Percentiles rank a stretch among this genome's conserved stretches.
phyloP scores from a whole-genome alignment of 2,888 invertebrate species.

The Adelphocoris suturalis region DNA sequence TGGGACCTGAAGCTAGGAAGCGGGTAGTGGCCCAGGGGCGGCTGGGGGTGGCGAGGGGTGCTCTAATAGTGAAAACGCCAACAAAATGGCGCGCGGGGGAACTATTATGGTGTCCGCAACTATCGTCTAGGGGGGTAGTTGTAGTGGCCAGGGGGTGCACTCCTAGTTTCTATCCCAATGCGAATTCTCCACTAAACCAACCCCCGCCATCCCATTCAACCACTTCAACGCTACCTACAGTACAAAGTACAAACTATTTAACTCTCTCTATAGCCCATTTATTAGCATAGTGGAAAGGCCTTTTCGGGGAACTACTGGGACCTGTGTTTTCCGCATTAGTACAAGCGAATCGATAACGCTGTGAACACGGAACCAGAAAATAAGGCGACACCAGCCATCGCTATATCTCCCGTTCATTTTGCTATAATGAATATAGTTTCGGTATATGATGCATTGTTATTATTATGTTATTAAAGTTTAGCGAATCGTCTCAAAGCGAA shows the following conservation, averaged over 20 bases:
- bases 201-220: neutral
- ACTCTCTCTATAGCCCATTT: constrained; percentile 39
- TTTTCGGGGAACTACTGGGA: constrained; percentile 44
- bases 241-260: constrained; percentile 65
- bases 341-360: constrained; percentile 32
- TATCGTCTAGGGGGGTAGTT: constrained; percentile 57
- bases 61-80: constrained; percentile 67
- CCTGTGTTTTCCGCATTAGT: constrained; percentile 25
- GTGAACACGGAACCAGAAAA: neutral
- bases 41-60: neutral
- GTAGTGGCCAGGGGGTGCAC: constrained; percentile 31
- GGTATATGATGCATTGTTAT: no score
- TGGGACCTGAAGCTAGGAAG: constrained; percentile 5
- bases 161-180: constrained; percentile 59
- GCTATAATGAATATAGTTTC: no score
- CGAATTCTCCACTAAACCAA: constrained; percentile 10
- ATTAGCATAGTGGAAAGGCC: constrained; percentile 59
- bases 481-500: no score
- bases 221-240: constrained; percentile 13
- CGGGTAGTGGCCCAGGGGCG: neutral
- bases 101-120: constrained; percentile 69
- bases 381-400: neutral
- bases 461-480: no score
- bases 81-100: constrained; percentile 70
- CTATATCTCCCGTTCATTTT: no score